phyloP scores from a whole-genome alignment of 2,888 invertebrate species.

The Hybos culiciformis region DNA sequence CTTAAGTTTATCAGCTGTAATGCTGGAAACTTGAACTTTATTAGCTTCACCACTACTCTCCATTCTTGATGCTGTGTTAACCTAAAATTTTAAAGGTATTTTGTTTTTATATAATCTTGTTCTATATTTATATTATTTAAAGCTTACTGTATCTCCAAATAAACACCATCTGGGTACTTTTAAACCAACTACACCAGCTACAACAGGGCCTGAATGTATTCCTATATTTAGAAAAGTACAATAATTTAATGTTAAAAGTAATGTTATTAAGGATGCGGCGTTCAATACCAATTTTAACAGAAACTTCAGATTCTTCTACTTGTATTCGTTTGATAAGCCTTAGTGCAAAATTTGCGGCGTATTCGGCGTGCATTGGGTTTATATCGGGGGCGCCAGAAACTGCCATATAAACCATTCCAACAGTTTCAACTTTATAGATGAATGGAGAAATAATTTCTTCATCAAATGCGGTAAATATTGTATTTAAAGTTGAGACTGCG shows the following conservation, averaged over 20 bases:
- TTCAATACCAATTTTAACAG: conserved; percentile 54
- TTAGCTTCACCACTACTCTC: conserved; percentile 54
- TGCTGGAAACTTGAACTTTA: conserved; percentile 61
- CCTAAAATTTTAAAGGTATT: too few species aligned
- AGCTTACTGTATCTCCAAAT: conserved; percentile 81
- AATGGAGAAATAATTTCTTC: conserved; percentile 67
- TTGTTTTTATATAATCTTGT: too few species aligned
- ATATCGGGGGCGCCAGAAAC: conserved; percentile 79
- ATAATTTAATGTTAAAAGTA: too few species aligned
- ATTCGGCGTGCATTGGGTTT: conserved; percentile 56
- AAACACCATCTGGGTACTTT: conserved; percentile 78
- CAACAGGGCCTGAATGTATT: conserved; percentile 76
- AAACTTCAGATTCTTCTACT: conserved; percentile 47
- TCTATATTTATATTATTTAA: too few species aligned
- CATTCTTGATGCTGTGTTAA: conserved; percentile 84
- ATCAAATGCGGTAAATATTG: conserved; percentile 74
- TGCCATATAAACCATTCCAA: conserved; percentile 84
- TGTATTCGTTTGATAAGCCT: conserved; percentile 57
- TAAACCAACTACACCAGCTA: conserved; percentile 74
- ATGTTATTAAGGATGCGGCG: too few species aligned
- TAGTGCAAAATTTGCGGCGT: conserved; percentile 65
- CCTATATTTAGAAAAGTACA: conserved; percentile 32
- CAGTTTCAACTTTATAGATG: conserved; percentile 89
- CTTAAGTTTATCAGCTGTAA: conserved; percentile 52
- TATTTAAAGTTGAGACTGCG: conserved; percentile 72